Evolutionary conservation across 1,140 invertebrate species (phyloP), one percentile per base, ranked within the genome.

Genomic region (Atta texana): DNA sequence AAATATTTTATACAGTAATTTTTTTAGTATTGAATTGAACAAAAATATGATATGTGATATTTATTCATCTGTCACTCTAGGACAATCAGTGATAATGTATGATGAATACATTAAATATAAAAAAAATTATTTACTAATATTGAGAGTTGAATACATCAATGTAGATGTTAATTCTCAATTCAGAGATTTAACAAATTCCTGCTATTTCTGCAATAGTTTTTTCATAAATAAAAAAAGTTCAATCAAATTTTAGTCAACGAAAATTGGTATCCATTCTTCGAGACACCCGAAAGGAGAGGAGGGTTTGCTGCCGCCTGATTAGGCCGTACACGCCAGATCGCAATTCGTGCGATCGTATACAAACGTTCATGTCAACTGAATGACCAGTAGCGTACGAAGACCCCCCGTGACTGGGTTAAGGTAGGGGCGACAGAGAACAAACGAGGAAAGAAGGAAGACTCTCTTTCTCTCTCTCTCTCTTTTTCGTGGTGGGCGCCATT

Each of bases 381-480:
- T 91, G 89, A 91, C 89, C 89, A 77, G 89, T 90, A 91, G 89
- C 89, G 61, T 80, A 90, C 53, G 57, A 28, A 68, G 89, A 91
- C 89, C 89, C 89, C 89, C 89, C 89, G 87, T 68, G 89, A 90
- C 72, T 49, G 71, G 75, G 85, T 86, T 74, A 75, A 81, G 68
- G 66, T 61, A 55, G 69, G 68, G 77, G 89, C 77, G 71, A 74
- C 72, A 57, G 55, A 61, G 85, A 53, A 49, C 57, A 39, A 34
- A 39, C 28, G 74, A 76, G 71, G 80, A 68, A 74, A 90, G 87
- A 59, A 66, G 61, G 77, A 76, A 59, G 63, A 57, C 75, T 24
- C 21, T 39, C n/a, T 72, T 53, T 53, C 69, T 39, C 49, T 51
- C n/a, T 51, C 18, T 69, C 18, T 28, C 59, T 49, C 75, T 24